Evolutionary conservation across 2,797 vertebrate species (phyloP), one percentile per base, ranked within the genome.

Genomic region (Mormyrus proboscirostris): DNA sequence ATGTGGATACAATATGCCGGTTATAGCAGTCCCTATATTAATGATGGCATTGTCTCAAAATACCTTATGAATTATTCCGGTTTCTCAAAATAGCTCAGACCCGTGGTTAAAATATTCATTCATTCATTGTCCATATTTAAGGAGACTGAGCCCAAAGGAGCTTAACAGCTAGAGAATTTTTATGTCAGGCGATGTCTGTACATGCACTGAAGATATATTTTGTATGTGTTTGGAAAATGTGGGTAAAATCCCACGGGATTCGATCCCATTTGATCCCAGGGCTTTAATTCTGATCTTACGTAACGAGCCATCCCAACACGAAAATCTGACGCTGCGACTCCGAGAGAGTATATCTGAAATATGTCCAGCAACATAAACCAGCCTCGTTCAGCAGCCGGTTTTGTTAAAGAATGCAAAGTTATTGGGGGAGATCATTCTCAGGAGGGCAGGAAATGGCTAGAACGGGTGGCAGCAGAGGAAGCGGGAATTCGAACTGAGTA

Each of bases 401-500:
- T 84, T 50, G 9, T 84, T 44, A 84, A 12, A 84, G 49, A 29
- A 84, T 84, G n/a, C 82, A 29, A 29, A 84, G n/a, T 44, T 82
- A 44, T 41, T 44, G 16, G 7, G 73, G 73, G 41, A 2, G 76
- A 44, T 38, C 29, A 73, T 73, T 73, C 16, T 16, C 29, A 47
- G 76, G 16, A 19, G 87, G 59, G 41, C 84, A 89, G 55, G 87
- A 49, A 87, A 83, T 9, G n/a, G 25, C 38, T 29, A 47, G n/a
- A 89, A n/a, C 12, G 41, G 7, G 25, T 14, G 41, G 89, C 25
- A 89, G 88, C 57, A 57, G 91, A 90, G 91, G 88, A 92, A 89
- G 90, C 10, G 91, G 88, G 88, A 90, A 92, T 90, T 92, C 92
- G 92, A 93, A 19, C 33, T 41, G 8, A 41, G 51, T 87, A 25